phyloP scores from a whole-genome alignment of 1,140 invertebrate genomes.

The Chionoecetes opilio region DNA sequence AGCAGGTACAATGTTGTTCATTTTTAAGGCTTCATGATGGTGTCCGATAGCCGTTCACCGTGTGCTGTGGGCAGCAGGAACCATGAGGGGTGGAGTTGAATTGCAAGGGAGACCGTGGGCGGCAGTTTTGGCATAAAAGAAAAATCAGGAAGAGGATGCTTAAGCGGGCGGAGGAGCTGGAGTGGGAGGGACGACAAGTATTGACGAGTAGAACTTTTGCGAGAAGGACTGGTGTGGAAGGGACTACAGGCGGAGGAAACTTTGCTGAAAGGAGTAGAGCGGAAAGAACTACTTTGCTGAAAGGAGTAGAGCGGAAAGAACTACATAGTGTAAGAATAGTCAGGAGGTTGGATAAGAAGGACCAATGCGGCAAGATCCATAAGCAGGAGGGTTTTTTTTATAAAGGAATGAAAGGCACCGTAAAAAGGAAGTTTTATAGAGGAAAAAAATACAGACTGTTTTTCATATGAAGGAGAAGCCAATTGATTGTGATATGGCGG shows the following conservation, averaged over 20 bases:
- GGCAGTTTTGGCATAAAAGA: neutral
- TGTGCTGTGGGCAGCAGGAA: neutral
- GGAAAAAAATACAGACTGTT: too few species aligned
- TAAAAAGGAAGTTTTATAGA: too few species aligned
- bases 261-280: too few species aligned
- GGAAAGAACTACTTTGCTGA: too few species aligned
- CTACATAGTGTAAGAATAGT: too few species aligned
- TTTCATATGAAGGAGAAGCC: too few species aligned
- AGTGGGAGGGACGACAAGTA: neutral
- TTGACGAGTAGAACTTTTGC: neutral
- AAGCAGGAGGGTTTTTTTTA: too few species aligned
- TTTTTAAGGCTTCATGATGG: slow-evolving; percentile 29
- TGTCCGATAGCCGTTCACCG: neutral
- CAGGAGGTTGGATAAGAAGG: too few species aligned
- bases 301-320: too few species aligned
- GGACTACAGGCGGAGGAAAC: neutral
- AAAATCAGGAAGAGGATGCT: neutral
- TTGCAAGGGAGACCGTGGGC: neutral
- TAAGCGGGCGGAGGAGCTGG: neutral
- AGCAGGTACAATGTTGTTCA: neutral
- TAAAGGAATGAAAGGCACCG: too few species aligned
- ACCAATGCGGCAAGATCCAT: too few species aligned
- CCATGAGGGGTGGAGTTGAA: neutral
- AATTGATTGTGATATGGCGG: too few species aligned
- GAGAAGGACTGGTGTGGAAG: neutral